Evolutionary conservation across 37 sponge, comb jelly and placozoan species (phyloP).

Genomic region (Dysidea cf. avara): DNA sequence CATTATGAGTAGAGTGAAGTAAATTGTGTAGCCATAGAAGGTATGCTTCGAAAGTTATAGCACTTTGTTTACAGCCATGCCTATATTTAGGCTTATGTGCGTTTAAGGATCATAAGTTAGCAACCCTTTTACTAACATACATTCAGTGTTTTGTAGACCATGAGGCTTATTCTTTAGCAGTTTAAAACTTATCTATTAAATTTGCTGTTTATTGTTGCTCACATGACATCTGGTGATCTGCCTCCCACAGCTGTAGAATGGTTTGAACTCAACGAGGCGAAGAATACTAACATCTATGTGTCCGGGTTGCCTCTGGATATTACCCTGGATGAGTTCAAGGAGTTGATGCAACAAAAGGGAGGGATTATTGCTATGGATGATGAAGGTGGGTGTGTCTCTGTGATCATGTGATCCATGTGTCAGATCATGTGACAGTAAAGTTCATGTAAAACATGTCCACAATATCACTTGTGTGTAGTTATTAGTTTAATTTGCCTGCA

Average conservation of each 20-base stretch:
- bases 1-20: too few species aligned
- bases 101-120: too few species aligned
- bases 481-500: too few species aligned
- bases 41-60: too few species aligned
- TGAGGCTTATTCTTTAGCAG: too few species aligned
- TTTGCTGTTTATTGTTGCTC: too few species aligned
- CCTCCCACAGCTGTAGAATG: constrained; percentile 58
- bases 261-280: constrained; percentile 89
- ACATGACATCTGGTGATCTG: too few species aligned
- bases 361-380: constrained; percentile 83
- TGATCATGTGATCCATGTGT: not conserved
- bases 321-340: constrained; percentile 80
- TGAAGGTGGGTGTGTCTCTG: constrained; percentile 44
- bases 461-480: not conserved
- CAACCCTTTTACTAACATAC: too few species aligned
- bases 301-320: constrained; percentile 77
- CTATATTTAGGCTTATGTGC: too few species aligned
- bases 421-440: not conserved
- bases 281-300: constrained; percentile 92
- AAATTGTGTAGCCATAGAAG: too few species aligned
- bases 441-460: not conserved
- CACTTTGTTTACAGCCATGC: too few species aligned
- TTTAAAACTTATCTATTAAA: too few species aligned
- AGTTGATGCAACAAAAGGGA: constrained; percentile 89
- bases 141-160: not conserved